Percentiles rank a stretch among this genome's conserved stretches.
Conservation (phyloP, 2,888 invertebrate genomes). For the Nephrotoma guestfalica region DNA sequence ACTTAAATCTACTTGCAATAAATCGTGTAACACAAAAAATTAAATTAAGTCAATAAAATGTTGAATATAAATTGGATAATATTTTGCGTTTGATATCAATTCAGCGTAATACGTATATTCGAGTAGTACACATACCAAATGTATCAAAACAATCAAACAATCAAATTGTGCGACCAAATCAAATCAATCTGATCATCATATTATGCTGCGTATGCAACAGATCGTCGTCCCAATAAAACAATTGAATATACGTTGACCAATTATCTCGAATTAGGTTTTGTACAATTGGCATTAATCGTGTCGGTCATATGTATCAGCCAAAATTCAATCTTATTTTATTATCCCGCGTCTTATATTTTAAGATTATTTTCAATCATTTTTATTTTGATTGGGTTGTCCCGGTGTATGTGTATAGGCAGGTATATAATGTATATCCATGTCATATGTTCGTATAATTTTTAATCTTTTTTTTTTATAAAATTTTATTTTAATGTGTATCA, state of each 20-base stretch:
- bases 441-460: neutral
- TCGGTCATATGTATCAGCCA: neutral
- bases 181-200: neutral
- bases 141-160: neutral
- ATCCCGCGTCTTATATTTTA: neutral
- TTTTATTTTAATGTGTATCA: neutral
- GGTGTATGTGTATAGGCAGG: neutral
- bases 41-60: neutral
- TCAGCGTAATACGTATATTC: neutral
- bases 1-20: no score
- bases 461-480: neutral
- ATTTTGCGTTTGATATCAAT: neutral
- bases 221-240: neutral
- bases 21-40: neutral
- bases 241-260: conserved; percentile 3
- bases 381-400: neutral
- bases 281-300: conserved; percentile 6
- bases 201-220: neutral
- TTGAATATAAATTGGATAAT: neutral
- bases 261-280: conserved; percentile 5
- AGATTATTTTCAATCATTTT: neutral
- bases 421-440: neutral
- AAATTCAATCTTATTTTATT: neutral
- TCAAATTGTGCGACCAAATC: neutral
- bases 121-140: neutral